phyloP scores from a whole-genome alignment of 2,113 vertebrate species.

The Brachypodius melanocephalos region DNA sequence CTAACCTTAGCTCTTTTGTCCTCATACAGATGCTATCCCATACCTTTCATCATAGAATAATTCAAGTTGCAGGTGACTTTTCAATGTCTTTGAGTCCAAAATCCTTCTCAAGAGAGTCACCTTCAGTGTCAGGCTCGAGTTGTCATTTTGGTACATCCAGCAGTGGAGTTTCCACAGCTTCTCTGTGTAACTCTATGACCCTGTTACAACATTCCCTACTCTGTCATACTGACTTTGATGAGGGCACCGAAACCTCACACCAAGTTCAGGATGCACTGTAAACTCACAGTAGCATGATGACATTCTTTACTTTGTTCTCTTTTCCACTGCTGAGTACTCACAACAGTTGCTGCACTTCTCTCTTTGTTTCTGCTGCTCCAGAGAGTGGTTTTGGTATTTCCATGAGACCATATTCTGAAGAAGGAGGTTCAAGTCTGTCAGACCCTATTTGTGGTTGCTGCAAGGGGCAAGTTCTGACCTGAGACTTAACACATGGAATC shows the following conservation, averaged over 20 bases:
- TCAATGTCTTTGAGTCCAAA: background rate
- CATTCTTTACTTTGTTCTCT: background rate
- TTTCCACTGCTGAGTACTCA: background rate
- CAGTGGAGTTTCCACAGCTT: background rate
- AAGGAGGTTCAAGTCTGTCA: background rate
- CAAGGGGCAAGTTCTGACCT: background rate
- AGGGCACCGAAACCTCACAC: background rate
- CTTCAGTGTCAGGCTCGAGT: background rate
- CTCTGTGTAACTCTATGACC: background rate
- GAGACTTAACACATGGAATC: background rate
- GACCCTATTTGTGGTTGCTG: background rate
- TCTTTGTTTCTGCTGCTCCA: background rate
- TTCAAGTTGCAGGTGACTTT: background rate
- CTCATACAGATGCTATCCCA: background rate
- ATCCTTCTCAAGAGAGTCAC: background rate
- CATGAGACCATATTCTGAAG: background rate
- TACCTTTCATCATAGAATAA: background rate
- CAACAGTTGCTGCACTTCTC: background rate
- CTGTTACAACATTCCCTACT: background rate
- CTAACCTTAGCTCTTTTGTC: background rate
- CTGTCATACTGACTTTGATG: background rate
- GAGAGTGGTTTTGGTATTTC: background rate
- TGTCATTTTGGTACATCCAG: background rate
- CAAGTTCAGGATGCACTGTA: background rate
- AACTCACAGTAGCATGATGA: background rate